Evolutionary conservation across 2,113 vertebrate species (phyloP).

Genomic region (Catharus fuscescens): DNA sequence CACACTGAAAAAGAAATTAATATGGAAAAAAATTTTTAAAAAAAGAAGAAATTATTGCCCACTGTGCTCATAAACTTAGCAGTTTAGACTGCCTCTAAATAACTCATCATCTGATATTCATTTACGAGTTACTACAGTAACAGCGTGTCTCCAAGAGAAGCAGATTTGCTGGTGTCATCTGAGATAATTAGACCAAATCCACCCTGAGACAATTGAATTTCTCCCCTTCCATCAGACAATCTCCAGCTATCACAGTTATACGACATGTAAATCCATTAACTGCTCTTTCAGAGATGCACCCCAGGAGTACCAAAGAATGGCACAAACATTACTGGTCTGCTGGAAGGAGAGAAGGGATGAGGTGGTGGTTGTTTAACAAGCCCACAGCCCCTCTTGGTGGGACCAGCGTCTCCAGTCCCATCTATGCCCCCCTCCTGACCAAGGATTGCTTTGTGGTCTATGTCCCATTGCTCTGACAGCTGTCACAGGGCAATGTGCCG

Average conservation of each 20-base stretch:
- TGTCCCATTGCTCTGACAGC: not conserved
- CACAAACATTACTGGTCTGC: not conserved
- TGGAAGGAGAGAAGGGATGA: not conserved
- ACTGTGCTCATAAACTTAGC: conserved; percentile 52
- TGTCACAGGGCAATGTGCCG: not conserved
- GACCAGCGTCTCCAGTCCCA: not conserved
- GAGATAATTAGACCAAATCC: conserved; percentile 62
- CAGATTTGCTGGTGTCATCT: conserved; percentile 54
- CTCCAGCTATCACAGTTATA: conserved; percentile 24
- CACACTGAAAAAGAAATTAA: not conserved
- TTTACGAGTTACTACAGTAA: conserved; percentile 70
- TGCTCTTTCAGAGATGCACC: not conserved
- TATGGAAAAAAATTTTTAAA: not conserved
- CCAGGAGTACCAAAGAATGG: not conserved
- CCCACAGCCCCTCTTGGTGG: fast-evolving
- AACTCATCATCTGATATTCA: conserved; percentile 67
- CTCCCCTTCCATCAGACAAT: conserved; percentile 4
- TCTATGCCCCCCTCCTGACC: not conserved
- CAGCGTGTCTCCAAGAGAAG: conserved; percentile 50
- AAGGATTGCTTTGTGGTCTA: not conserved
- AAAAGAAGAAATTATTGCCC: not conserved
- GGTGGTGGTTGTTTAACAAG: not conserved
- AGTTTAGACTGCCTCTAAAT: conserved; percentile 37
- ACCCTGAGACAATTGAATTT: conserved; percentile 38
- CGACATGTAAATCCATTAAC: not conserved